Percentiles rank a stretch among this genome's conserved stretches.
phyloP scores from a whole-genome alignment of 2,113 vertebrate species.

The Python bivittatus region DNA sequence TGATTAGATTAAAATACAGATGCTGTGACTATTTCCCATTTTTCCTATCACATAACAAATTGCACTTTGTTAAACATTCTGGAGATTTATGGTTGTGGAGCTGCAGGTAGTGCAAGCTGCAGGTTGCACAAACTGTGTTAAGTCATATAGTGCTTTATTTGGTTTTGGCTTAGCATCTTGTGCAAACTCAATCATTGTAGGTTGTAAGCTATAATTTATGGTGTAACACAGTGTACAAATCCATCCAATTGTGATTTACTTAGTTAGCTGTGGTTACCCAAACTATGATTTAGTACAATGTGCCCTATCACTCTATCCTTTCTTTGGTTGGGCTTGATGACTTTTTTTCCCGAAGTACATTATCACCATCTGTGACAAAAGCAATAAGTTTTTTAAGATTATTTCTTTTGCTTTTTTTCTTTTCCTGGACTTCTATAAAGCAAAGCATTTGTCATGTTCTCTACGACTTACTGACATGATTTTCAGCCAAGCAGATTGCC shows the following conservation, averaged over 20 bases:
- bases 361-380: neutral
- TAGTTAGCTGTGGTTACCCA: neutral
- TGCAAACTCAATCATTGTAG: neutral
- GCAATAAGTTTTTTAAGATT: constrained; percentile 6
- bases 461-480: constrained; percentile 11
- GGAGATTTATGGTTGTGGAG: neutral
- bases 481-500: constrained; percentile 10
- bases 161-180: neutral
- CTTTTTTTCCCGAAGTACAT: neutral
- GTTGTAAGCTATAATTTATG: neutral
- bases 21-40: neutral
- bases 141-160: neutral
- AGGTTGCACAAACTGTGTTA: neutral
- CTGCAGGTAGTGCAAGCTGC: neutral
- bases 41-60: neutral
- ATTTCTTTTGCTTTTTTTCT: neutral
- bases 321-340: neutral
- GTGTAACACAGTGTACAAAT: neutral
- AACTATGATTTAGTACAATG: neutral
- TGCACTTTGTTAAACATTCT: neutral
- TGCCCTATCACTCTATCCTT: neutral
- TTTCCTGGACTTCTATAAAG: neutral
- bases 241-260: neutral
- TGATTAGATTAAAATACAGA: neutral
- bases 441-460: constrained; percentile 15